A percentile compares a stretch with the other conserved stretches of the same genome.
Conservation (phyloP, 2,797 vertebrate species). For the Anguilla anguilla region DNA sequence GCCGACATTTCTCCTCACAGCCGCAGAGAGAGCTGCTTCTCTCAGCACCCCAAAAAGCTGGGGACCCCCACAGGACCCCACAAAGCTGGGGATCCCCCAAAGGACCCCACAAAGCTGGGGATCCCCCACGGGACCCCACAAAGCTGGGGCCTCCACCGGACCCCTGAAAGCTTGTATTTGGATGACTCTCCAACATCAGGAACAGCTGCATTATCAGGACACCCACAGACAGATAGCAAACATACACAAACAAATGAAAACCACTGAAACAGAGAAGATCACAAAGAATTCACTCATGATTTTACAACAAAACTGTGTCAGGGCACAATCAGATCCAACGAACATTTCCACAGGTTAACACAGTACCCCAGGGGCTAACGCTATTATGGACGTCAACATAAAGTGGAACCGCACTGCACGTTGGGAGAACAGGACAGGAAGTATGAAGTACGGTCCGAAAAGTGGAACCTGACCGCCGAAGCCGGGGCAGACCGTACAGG, state of each 20-base stretch:
- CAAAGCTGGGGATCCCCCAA: no score
- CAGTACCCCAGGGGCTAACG: not conserved
- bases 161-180: not conserved
- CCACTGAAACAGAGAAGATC: not conserved
- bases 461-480: not conserved
- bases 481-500: not conserved
- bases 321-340: constrained; percentile 6
- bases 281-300: not conserved
- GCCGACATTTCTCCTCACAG: no score
- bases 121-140: no score
- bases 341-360: constrained; percentile 4
- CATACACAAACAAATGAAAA: constrained; percentile 32
- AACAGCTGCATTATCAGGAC: not conserved
- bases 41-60: not conserved
- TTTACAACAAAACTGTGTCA: not conserved
- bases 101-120: no score
- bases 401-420: not conserved
- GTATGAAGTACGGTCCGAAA: not conserved
- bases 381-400: not conserved
- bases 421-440: not conserved
- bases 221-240: constrained; percentile 7
- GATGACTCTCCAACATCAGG: not conserved
- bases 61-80: not conserved
- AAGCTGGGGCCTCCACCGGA: no score
- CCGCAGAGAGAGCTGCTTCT: no score